Conservation (phyloP, 2,888 invertebrate species). For the Ichneumoninae sp. region DNA sequence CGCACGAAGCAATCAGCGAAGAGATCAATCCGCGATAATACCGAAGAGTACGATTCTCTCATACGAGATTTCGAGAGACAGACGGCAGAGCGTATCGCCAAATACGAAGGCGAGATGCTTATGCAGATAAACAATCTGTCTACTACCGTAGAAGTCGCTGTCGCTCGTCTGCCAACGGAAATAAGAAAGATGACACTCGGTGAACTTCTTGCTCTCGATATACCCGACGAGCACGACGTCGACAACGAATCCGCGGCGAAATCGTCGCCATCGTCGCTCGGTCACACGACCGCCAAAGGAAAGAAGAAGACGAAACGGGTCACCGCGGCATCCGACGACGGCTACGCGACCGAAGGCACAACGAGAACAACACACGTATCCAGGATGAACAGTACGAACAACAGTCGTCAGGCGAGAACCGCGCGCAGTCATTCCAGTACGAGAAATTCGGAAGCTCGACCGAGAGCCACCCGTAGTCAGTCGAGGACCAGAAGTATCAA, state of each 20-base stretch:
- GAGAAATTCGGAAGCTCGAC: background rate
- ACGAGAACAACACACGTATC: constrained; percentile 58
- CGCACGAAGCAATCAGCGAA: constrained; percentile 77
- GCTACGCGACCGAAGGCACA: constrained; percentile 78
- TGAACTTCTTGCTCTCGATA: constrained; percentile 66
- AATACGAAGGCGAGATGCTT: constrained; percentile 72
- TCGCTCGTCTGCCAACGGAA: constrained; percentile 72
- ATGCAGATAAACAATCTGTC: constrained; percentile 68
- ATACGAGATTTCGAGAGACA: constrained; percentile 75
- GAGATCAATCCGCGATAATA: constrained; percentile 59
- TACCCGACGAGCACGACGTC: constrained; percentile 35
- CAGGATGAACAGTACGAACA: constrained; percentile 43
- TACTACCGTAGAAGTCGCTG: constrained; percentile 68
- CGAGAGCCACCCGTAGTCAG: constrained; percentile 65
- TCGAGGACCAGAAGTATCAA: constrained; percentile 69
- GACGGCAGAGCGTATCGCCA: constrained; percentile 67
- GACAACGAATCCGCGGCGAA: constrained; percentile 44
- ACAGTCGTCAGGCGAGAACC: constrained; percentile 26
- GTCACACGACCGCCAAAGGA: background rate
- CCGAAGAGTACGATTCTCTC: constrained; percentile 72
- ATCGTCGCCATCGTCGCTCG: constrained; percentile 38
- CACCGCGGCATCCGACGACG: constrained; percentile 78
- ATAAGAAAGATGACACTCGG: constrained; percentile 74
- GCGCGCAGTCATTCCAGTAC: constrained; percentile 58
- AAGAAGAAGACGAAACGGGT: constrained; percentile 71